phyloP scores from a whole-genome alignment of 2,797 vertebrate genomes.

The Benthosema pterotum region DNA sequence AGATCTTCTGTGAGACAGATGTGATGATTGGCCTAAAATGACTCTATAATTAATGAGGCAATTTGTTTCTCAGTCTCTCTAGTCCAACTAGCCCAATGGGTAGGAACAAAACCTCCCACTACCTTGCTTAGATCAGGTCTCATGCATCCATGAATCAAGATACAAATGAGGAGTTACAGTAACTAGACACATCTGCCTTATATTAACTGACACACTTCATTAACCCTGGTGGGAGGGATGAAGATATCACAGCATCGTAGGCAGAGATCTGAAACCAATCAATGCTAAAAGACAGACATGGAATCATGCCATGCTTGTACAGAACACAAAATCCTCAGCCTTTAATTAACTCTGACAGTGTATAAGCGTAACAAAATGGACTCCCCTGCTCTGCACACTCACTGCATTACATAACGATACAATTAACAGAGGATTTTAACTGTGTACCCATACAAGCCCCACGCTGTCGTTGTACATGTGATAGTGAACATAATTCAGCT shows the following conservation, averaged over 20 bases:
- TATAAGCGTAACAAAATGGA: no score
- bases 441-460: constrained; percentile 32
- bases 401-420: no score
- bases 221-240: constrained; percentile 56
- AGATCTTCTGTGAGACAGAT: constrained; percentile 47
- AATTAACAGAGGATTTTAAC: no score
- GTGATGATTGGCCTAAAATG: constrained; percentile 61
- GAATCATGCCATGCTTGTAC: constrained; percentile 40
- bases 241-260: constrained; percentile 49
- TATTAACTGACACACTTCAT: constrained; percentile 67
- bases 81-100: constrained; percentile 44
- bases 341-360: no score
- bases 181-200: constrained; percentile 67
- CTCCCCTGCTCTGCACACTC: no score
- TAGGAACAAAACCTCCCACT: constrained; percentile 48
- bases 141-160: constrained; percentile 58
- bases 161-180: constrained; percentile 68
- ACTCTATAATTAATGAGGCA: constrained; percentile 67
- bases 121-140: constrained; percentile 45
- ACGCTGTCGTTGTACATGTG: constrained; percentile 28
- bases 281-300: constrained; percentile 27
- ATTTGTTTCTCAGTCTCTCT: constrained; percentile 58
- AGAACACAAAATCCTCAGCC: constrained; percentile 24
- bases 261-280: constrained; percentile 37
- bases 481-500: constrained; percentile 21